A percentile compares a stretch with the other conserved stretches of the same genome.
Evolutionary conservation across 2,888 invertebrate species (phyloP).

Genomic region (Lochmaea crataegi): DNA sequence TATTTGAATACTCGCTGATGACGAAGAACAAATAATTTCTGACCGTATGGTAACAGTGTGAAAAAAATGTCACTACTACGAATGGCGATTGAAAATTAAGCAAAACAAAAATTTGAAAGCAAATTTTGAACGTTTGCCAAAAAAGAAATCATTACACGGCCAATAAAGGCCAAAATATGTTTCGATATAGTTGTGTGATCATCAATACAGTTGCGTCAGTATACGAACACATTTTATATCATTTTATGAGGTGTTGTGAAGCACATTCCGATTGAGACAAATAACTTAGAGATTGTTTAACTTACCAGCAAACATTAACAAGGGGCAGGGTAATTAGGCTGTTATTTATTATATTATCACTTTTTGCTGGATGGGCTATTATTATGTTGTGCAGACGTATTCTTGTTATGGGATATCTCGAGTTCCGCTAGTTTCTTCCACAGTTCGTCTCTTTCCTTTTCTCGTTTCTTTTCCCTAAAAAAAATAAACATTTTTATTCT

Average conservation of each 20-base stretch:
- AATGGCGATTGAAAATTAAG: no score
- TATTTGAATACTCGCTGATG: no score
- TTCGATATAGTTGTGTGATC: no score
- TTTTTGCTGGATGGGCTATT: slow-evolving; percentile 63
- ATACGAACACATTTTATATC: no score
- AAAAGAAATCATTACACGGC: no score
- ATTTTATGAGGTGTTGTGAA: slow-evolving; percentile 47
- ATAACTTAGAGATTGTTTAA: slow-evolving; percentile 31
- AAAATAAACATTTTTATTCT: slow-evolving; percentile 19
- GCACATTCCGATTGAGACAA: slow-evolving; percentile 46
- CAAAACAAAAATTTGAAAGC: no score
- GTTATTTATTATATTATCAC: slow-evolving; percentile 58
- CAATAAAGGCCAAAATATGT: no score
- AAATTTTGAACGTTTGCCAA: no score
- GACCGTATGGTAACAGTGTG: no score
- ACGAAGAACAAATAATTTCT: no score
- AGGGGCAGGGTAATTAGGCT: slow-evolving; percentile 56
- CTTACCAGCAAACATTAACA: slow-evolving; percentile 54
- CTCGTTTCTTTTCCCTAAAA: slow-evolving; percentile 91
- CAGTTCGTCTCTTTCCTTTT: slow-evolving; percentile 96
- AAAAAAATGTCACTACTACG: no score
- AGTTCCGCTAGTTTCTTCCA: slow-evolving; percentile 96
- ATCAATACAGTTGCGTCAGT: no score
- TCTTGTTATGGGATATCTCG: slow-evolving; percentile 78
- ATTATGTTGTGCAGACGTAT: slow-evolving; percentile 53